Evolutionary conservation across 1,140 invertebrate genomes (phyloP).

Genomic region (Calephelis nemesis): DNA sequence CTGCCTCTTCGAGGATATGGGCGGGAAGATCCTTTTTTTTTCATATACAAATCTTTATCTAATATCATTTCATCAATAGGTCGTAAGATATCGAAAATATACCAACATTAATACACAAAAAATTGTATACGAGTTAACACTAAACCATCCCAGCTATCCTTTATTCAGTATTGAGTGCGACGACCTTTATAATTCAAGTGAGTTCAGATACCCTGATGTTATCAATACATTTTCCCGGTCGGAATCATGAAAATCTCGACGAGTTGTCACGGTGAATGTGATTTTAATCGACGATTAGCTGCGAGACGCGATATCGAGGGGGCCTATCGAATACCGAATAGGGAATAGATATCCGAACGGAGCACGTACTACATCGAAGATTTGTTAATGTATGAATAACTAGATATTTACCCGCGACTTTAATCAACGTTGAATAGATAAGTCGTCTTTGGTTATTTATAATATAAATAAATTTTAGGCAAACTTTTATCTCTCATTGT

Average conservation of each 20-base stretch:
- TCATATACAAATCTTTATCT: too few relatives aligned
- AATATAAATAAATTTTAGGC: too few relatives aligned
- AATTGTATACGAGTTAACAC: background rate
- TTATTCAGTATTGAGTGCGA: background rate
- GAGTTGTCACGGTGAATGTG: slow-evolving; percentile 3
- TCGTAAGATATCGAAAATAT: too few relatives aligned
- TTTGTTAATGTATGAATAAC: background rate
- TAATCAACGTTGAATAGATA: too few relatives aligned
- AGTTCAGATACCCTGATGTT: background rate
- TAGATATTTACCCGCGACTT: too few relatives aligned
- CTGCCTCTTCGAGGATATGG: too few relatives aligned
- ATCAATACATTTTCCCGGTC: slow-evolving; percentile 1
- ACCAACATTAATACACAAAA: background rate
- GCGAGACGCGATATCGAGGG: background rate
- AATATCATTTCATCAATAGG: too few relatives aligned
- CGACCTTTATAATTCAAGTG: slow-evolving; percentile 7
- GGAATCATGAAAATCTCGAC: slow-evolving; percentile 5
- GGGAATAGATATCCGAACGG: background rate
- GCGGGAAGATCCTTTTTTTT: too few relatives aligned
- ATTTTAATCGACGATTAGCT: slow-evolving; percentile 17
- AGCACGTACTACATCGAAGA: background rate
- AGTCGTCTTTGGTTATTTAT: too few relatives aligned
- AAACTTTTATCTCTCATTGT: too few relatives aligned
- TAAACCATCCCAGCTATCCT: background rate
- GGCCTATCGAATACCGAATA: background rate